Base-by-base conservation (phyloP, 2,113 vertebrate genomes). In the Phylloscopus whistleri region DNA sequence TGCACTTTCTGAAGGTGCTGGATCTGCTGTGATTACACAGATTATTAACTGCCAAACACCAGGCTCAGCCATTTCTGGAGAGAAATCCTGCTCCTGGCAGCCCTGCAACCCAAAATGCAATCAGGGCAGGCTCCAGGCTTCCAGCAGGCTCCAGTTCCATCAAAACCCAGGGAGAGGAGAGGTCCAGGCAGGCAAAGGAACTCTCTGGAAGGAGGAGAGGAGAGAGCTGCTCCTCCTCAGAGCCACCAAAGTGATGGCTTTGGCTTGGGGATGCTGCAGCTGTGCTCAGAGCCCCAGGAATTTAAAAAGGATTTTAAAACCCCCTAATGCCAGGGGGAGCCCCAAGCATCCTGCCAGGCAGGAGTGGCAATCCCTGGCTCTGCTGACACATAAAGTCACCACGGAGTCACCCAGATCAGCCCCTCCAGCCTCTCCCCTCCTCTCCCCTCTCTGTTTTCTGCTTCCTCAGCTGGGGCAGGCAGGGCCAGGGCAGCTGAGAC, bases 41-140 rank as follows among this genome's bases (percentile, higher is more conserved):
- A 67, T 92, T 70, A 73, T 87, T 59, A 83, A 55, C 21, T 44
- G 74, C 72, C 86, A 90, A 44, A 31, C 66, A 39, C 28, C 79
- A 49, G 68, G 77, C 56, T 80, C 53, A 39, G 64, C 9, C 59
- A 49, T 58, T 81, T 52, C 62, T 69, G 33, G 77, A 35, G 37
- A 72, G 78, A 39, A 88, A 55, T 2, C 14, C 39, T 14, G 31
- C 26, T 46, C 37, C 83, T 56, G 62, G 86, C 74, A 90, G 70
- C 72, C 41, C 5, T 10, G 16, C 43, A 27, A 19, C 23, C 44
- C 68, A 62, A 76, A 93, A 73, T 18, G 44, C 84, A 37, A 33
- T 15, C 63, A 26, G 69, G 31, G 39, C 11, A 78, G 64, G n/a
- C 89, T 44, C 68, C 49, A 56, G 46, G 39, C 39, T 41, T 41